Evolutionary conservation across 2,113 vertebrate genomes (phyloP), one percentile per base, ranked within the genome.

Genomic region (Noctilio leporinus): DNA sequence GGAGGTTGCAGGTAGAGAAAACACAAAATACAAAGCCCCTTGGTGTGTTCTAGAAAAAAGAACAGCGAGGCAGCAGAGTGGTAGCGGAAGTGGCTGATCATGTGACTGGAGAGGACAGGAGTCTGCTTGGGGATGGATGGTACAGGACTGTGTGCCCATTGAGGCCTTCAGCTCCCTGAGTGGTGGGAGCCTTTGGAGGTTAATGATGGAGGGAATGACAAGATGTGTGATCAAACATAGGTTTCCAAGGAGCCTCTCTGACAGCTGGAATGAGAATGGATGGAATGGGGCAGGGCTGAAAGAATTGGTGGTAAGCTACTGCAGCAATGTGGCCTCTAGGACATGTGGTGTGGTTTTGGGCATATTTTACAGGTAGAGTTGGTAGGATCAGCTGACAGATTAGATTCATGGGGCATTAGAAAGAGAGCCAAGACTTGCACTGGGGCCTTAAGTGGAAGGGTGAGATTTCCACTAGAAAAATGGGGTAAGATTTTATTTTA

Each of bases 61-160:
- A 76, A 22, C 1, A 10, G n/a, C 11, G 8, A 69, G 70, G 10
- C 64, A 81, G 26, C 20, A 9, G 30, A 38, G 1, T 0, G 8
- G 30, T 19, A 26, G n/a, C 69, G 16, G 45, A 2, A 12, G 35
- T 3, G 9, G 24, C 43, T 2, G 7, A 38, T 22, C 0, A 5
- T 15, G 10, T 30, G 4, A 12, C 4, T 12, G 33, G 67, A 73
- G n/a, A 88, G 70, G 65, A 59, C 10, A 30, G 5, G 4, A 14
- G 4, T 43, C 0, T 43, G 4, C 11, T 6, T 22, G 38, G 16
- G 30, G 38, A 10, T 15, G 65, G 33, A 16, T 22, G 33, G 8
- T 28, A 0, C 33, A 40, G 30, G 26, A 40, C 3, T 22, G n/a
- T 35, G 20, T 19, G 51, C 40, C 22, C 11, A 17, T 55, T 6